Base-by-base conservation (phyloP, 1,140 invertebrate genomes). In the Ceratina australensis region DNA sequence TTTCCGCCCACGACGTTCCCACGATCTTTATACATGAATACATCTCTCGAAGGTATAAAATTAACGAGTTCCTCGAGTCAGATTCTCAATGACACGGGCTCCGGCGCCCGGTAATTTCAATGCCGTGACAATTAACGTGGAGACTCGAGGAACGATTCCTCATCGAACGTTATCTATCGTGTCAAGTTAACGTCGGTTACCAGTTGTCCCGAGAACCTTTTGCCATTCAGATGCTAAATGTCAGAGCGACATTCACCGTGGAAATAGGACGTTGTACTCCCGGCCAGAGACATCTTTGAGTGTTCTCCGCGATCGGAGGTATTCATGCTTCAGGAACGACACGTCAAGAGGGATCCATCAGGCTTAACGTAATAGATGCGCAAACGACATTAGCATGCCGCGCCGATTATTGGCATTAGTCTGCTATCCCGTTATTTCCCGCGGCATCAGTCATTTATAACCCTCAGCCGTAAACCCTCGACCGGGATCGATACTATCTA, bases 311-410 rank as follows among this genome's bases (percentile, higher is more conserved):
- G 80, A 85, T 84, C 83, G 80, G 67, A 82, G 84, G 80, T 61
- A 86, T 86, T 86, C 80, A 82, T 50, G 82, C 72, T 82, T 28
- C 73, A 72, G 77, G 57, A 85, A 86, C 83, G 83, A 86, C 83
- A 85, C 84, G 86, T 89, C 88, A 85, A 87, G 87, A 82, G 84
- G 87, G 86, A 91, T 91, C 89, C 88, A 85, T 91, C 90, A 89
- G 82, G 89, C 90, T 92, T 90, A 91, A 73, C 84, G 87, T 91
- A 91, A 91, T 92, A 89, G 90, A 91, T 91, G 89, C 90, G 86
- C 81, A 83, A 86, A 84, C 82, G 85, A 89, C 88, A 91, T 91
- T 91, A 91, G 90, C 91, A 91, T 91, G 87, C 84, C 86, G 82
- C 82, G 76, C 72, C 87, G 90, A 91, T 91, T 91, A 91, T 91